Percentiles rank a stretch among this genome's conserved stretches.
These are phyloP conservation scores for Drosophila anceps DNA, from an alignment of 2,888 invertebrate species.

Conservation along the genomic window DNA sequence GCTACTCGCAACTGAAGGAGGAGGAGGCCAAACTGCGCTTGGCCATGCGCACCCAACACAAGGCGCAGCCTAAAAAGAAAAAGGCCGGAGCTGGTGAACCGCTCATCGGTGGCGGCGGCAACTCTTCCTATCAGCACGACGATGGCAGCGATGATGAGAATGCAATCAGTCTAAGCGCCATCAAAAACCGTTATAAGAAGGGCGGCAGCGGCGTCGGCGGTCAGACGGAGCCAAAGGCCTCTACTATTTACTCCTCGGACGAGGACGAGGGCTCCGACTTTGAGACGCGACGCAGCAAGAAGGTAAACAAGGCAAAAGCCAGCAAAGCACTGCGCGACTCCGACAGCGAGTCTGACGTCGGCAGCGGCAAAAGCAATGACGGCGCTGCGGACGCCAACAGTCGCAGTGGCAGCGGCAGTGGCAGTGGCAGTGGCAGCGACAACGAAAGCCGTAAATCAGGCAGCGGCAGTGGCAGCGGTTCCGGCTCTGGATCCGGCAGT, in stretches of 20 bases:
- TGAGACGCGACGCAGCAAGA: conserved; percentile 90
- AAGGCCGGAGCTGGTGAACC: conserved; percentile 85
- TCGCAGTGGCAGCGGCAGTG: conserved; percentile 49
- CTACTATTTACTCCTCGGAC: conserved; percentile 95
- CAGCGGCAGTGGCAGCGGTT: conserved; percentile 67
- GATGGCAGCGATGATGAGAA: conserved; percentile 97
- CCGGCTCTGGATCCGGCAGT: conserved; percentile 60
- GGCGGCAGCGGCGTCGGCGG: conserved; percentile 83
- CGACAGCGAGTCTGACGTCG: conserved; percentile 86
- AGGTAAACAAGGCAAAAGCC: conserved; percentile 91
- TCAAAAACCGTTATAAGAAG: conserved; percentile 96
- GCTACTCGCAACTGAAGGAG: conserved; percentile 97
- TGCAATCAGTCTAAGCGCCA: conserved; percentile 95
- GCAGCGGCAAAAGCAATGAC: conserved; percentile 72
- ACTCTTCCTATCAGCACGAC: conserved; percentile 87
- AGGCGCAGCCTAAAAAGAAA: conserved; percentile 86
- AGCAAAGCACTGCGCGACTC: conserved; percentile 93
- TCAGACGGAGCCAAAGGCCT: conserved; percentile 72
- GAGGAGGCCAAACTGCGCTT: conserved; percentile 98
- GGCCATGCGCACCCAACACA: conserved; percentile 89
- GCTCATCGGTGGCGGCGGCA: conserved; percentile 73
- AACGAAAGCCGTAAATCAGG: conserved; percentile 50
- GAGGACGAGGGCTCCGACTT: conserved; percentile 92
- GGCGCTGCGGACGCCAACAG: conserved; percentile 53
- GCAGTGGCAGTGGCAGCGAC: conserved; percentile 50